Percentiles rank a stretch among this genome's conserved stretches.
phyloP scores from a whole-genome alignment of 2,113 vertebrate species.

The Mugil cephalus region DNA sequence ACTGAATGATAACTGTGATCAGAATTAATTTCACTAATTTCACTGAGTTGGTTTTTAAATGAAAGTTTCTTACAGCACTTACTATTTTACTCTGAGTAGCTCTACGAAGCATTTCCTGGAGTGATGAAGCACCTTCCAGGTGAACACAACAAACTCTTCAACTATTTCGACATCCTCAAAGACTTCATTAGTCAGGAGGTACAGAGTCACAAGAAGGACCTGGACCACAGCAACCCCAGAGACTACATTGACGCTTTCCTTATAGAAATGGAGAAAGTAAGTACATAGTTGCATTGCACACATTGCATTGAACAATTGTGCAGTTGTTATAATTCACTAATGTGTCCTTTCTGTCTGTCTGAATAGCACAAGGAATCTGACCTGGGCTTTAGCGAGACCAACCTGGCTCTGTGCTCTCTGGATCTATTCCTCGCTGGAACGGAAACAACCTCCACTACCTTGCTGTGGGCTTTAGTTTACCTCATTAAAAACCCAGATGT shows the following conservation, averaged over 20 bases:
- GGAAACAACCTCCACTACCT: not conserved
- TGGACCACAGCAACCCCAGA: slow-evolving; percentile 75
- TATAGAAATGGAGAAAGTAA: slow-evolving; percentile 84
- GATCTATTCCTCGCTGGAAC: slow-evolving; percentile 83
- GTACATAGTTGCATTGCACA: not conserved
- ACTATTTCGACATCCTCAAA: slow-evolving; percentile 20
- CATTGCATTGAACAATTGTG: not conserved
- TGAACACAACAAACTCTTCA: slow-evolving; percentile 78
- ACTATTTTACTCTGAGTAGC: slow-evolving; percentile 60
- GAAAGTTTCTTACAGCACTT: not conserved
- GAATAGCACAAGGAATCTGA: slow-evolving; percentile 28
- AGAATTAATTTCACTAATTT: too few relatives aligned
- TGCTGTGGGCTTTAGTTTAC: slow-evolving; percentile 1
- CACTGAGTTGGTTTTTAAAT: too few relatives aligned
- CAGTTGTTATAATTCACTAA: not conserved
- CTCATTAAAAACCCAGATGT: slow-evolving; percentile 10
- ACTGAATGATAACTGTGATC: too few relatives aligned
- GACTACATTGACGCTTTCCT: slow-evolving; percentile 88
- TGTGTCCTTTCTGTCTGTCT: not conserved
- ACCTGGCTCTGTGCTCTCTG: slow-evolving; percentile 83
- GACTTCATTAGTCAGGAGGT: slow-evolving; percentile 66
- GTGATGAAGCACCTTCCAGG: slow-evolving; percentile 85
- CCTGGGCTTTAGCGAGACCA: slow-evolving; percentile 80
- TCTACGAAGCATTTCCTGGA: slow-evolving; percentile 80
- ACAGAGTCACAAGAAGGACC: slow-evolving; percentile 79